phyloP scores from a whole-genome alignment of 2,888 invertebrate genomes.

The Drosophila multiciliata region DNA sequence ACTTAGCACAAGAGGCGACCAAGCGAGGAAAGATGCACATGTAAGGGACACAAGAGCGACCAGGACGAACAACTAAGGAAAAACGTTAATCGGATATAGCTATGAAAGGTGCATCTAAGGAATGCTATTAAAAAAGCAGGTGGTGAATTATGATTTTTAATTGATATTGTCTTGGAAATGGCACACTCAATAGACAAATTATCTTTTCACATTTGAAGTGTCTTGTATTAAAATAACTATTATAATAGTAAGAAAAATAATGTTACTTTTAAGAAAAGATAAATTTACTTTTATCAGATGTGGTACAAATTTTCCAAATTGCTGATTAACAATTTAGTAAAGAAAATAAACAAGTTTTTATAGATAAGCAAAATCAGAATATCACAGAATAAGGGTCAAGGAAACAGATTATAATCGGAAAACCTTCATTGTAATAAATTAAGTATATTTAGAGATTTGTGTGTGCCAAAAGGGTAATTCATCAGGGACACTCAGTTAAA shows the following conservation, averaged over 20 bases:
- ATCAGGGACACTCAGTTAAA: background rate
- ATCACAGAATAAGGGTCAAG: too few species aligned
- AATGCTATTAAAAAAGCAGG: constrained; percentile 44
- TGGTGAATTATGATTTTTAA: constrained; percentile 59
- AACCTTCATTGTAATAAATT: background rate
- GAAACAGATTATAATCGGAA: background rate
- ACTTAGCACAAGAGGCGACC: constrained; percentile 57
- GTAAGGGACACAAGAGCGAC: constrained; percentile 4
- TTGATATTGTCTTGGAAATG: constrained; percentile 32
- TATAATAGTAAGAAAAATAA: background rate
- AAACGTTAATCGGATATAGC: constrained; percentile 23
- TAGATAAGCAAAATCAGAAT: background rate
- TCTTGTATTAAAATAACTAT: background rate
- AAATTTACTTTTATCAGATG: background rate
- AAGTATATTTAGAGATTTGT: background rate
- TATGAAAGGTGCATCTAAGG: constrained; percentile 41
- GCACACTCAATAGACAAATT: background rate
- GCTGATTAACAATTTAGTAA: background rate
- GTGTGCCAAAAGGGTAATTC: background rate
- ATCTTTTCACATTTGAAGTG: background rate
- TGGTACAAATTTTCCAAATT: background rate
- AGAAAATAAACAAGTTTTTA: background rate
- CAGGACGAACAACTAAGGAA: constrained; percentile 26
- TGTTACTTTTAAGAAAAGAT: background rate
- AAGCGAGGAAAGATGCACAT: constrained; percentile 43